A percentile compares a stretch with the other conserved stretches of the same genome.
Evolutionary conservation across 2,888 invertebrate species (phyloP).

Genomic region (Metallyticus violacea): DNA sequence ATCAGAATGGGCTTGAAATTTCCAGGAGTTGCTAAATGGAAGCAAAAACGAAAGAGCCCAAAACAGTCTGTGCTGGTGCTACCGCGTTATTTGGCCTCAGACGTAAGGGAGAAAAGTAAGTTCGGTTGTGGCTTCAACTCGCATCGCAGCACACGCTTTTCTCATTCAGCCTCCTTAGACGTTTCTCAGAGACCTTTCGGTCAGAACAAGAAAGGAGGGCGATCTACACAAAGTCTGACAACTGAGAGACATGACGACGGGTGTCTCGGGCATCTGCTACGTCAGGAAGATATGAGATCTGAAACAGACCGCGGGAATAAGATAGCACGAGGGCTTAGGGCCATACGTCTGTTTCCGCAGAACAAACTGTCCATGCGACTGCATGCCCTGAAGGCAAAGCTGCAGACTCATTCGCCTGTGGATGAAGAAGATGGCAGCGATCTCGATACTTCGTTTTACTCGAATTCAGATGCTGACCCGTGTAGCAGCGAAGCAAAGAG

Average conservation of each 20-base stretch:
- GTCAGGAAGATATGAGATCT: constrained; percentile 60
- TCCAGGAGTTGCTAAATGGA: constrained; percentile 16
- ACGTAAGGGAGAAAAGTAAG: neutral
- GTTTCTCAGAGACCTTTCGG: neutral
- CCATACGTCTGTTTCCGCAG: constrained; percentile 59
- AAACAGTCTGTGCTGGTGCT: constrained; percentile 22
- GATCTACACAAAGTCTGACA: constrained; percentile 22
- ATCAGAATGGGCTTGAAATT: constrained; percentile 23
- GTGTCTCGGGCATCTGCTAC: constrained; percentile 40
- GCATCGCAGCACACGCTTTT: constrained; percentile 3
- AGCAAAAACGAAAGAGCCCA: constrained; percentile 20
- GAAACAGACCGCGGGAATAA: constrained; percentile 48
- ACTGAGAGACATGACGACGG: neutral
- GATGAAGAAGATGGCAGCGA: constrained; percentile 51
- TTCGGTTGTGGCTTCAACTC: neutral
- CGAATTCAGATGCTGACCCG: constrained; percentile 41
- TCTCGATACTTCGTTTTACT: constrained; percentile 43
- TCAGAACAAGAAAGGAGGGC: neutral
- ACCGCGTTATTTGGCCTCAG: constrained; percentile 20
- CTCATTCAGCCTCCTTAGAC: neutral
- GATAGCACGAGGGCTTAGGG: constrained; percentile 58
- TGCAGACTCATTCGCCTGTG: constrained; percentile 49
- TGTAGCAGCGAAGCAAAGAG: constrained; percentile 42
- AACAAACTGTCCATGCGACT: constrained; percentile 62
- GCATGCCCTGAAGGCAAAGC: constrained; percentile 56